Evolutionary conservation across 2,113 vertebrate species (phyloP).

Genomic region (Odocoileus virginianus): DNA sequence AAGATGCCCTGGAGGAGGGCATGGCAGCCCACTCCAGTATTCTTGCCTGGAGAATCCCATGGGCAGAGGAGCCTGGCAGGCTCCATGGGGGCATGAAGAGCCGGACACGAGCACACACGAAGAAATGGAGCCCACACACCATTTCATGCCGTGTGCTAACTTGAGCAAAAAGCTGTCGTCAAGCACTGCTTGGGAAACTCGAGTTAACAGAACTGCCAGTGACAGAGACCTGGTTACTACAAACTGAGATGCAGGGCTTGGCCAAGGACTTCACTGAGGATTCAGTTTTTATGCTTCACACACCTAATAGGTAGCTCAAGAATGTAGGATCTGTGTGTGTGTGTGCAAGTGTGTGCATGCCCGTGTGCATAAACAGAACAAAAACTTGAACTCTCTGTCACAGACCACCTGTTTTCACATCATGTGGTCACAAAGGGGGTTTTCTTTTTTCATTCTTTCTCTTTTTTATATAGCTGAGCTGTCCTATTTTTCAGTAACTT

Average conservation of each 20-base stretch:
- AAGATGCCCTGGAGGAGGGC: not conserved
- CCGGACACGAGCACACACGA: not conserved
- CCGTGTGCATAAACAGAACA: constrained; percentile 68
- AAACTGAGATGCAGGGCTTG: constrained; percentile 27
- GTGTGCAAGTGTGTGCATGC: constrained; percentile 44
- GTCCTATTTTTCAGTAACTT: constrained; percentile 70
- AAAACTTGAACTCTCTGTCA: constrained; percentile 75
- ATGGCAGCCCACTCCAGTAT: not conserved
- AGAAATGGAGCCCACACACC: not conserved
- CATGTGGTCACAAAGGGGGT: constrained; percentile 63
- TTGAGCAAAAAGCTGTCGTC: not conserved
- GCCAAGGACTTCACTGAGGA: not conserved
- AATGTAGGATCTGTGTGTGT: constrained; percentile 61
- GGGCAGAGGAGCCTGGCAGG: not conserved
- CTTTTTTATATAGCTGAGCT: constrained; percentile 70
- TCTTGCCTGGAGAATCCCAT: not conserved
- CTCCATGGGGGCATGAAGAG: not conserved
- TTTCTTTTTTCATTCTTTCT: not conserved
- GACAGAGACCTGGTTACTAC: constrained; percentile 62
- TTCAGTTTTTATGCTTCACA: constrained; percentile 61
- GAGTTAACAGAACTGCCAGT: constrained; percentile 69
- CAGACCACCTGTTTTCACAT: constrained; percentile 82
- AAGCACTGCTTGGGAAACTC: constrained; percentile 59
- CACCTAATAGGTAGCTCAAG: constrained; percentile 66
- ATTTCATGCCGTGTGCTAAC: not conserved